phyloP scores from a whole-genome alignment of 1,140 invertebrate species.

The Drosophila eugracilis region DNA sequence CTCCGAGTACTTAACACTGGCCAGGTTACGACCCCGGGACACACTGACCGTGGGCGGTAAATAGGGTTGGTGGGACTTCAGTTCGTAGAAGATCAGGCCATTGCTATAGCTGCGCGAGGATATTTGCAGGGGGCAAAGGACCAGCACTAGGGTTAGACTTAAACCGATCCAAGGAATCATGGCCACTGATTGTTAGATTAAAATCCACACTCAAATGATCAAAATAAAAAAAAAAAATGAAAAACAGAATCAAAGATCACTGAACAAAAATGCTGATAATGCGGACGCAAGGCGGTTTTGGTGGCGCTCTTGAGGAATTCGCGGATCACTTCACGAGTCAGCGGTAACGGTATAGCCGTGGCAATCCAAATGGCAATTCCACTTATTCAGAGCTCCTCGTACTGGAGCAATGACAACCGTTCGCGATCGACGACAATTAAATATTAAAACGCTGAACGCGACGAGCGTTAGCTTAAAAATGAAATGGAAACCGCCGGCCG shows the following conservation, averaged over 20 bases:
- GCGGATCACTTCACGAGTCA: background rate
- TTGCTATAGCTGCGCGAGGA: slow-evolving; percentile 73
- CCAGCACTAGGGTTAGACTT: slow-evolving; percentile 8
- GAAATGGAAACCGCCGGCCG: slow-evolving; percentile 71
- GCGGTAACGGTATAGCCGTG: slow-evolving; percentile 14
- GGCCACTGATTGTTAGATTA: background rate
- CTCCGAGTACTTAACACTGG: slow-evolving; percentile 71
- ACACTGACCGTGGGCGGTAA: slow-evolving; percentile 78
- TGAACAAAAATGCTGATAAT: slow-evolving; percentile 42
- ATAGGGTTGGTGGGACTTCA: slow-evolving; percentile 56
- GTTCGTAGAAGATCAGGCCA: slow-evolving; percentile 76
- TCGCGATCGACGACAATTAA: slow-evolving; percentile 75
- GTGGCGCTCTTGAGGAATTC: background rate
- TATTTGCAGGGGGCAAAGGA: slow-evolving; percentile 1
- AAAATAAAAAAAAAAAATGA: slow-evolving; percentile 2
- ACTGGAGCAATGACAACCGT: slow-evolving; percentile 54
- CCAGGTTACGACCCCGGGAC: slow-evolving; percentile 69
- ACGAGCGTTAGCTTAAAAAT: slow-evolving; percentile 80
- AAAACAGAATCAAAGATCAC: slow-evolving; percentile 9
- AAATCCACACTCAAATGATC: slow-evolving; percentile 3
- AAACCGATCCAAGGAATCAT: slow-evolving; percentile 24
- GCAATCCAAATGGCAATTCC: slow-evolving; percentile 12
- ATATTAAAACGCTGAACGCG: slow-evolving; percentile 76
- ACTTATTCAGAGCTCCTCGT: slow-evolving; percentile 6
- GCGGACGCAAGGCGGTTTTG: background rate